These are phyloP conservation scores for Cacoxenus indagator DNA, from an alignment of 2,888 invertebrate genomes.

Conservation along the genomic window DNA sequence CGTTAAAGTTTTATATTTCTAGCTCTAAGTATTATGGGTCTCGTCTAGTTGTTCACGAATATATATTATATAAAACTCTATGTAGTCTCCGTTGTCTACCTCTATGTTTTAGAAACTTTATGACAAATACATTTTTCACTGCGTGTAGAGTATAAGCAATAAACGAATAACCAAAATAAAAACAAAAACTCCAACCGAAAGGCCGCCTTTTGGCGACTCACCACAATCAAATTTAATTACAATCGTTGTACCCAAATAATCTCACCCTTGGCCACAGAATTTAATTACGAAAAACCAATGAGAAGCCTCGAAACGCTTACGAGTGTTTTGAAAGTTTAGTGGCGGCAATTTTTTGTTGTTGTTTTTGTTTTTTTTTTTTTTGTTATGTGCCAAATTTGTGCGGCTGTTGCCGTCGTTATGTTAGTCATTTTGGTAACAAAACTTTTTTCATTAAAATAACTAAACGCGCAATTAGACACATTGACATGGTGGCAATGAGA, in stretches of 20 bases:
- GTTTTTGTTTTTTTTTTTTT: no score
- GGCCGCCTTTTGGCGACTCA: not conserved
- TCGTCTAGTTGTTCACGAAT: no score
- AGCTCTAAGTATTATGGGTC: no score
- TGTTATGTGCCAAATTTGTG: no score
- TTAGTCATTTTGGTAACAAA: not conserved
- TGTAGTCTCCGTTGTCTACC: no score
- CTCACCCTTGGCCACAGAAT: slow-evolving; percentile 42
- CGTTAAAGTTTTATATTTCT: no score
- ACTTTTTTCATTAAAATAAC: not conserved
- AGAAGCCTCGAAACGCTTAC: not conserved
- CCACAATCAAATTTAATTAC: not conserved
- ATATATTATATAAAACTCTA: no score
- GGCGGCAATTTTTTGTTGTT: not conserved
- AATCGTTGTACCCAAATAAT: not conserved
- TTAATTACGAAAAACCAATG: slow-evolving; percentile 40
- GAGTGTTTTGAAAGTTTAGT: not conserved
- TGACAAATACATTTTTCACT: no score
- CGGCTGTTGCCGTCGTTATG: not conserved
- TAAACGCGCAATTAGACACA: slow-evolving; percentile 43
- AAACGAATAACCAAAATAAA: not conserved
- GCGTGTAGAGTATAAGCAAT: no score
- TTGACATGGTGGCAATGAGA: slow-evolving; percentile 34
- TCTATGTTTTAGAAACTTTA: no score
- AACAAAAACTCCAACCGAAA: not conserved